These are phyloP conservation scores for Cynopterus sphinx DNA, from an alignment of 2,797 vertebrate species.

Conservation along the genomic window DNA sequence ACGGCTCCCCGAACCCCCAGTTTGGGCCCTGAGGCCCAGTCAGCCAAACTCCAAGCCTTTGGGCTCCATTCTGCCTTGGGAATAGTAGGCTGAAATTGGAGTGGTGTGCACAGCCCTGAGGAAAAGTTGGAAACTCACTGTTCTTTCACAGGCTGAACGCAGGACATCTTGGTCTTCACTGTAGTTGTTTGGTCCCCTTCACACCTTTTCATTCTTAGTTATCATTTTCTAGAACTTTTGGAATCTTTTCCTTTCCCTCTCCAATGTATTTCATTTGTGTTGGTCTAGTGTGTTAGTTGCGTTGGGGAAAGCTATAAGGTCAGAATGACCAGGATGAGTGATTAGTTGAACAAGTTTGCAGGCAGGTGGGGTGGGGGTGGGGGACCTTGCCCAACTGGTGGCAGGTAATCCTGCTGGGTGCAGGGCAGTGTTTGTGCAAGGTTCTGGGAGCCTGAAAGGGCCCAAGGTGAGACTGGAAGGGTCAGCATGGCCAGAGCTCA, in stretches of 20 bases:
- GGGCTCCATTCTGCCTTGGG: neutral
- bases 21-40: neutral
- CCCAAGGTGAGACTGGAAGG: neutral
- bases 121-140: neutral
- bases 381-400: neutral
- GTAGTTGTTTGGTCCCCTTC: too few relatives aligned
- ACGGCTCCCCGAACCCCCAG: neutral
- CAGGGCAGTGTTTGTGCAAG: too few relatives aligned
- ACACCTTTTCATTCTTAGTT: neutral
- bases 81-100: neutral
- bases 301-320: neutral
- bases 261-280: neutral
- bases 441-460: neutral
- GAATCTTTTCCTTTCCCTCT: too few relatives aligned
- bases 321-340: neutral
- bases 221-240: neutral
- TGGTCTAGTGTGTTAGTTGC: neutral
- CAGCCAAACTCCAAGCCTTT: neutral
- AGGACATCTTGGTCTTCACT: neutral
- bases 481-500: neutral
- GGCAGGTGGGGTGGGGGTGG: neutral
- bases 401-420: neutral
- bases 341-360: neutral
- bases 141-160: neutral
- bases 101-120: neutral